A percentile compares a stretch with the other conserved stretches of the same genome.
Conservation (phyloP, 37 sponge, comb jelly and placozoan species). For the Aphrocallistes beatrix region DNA sequence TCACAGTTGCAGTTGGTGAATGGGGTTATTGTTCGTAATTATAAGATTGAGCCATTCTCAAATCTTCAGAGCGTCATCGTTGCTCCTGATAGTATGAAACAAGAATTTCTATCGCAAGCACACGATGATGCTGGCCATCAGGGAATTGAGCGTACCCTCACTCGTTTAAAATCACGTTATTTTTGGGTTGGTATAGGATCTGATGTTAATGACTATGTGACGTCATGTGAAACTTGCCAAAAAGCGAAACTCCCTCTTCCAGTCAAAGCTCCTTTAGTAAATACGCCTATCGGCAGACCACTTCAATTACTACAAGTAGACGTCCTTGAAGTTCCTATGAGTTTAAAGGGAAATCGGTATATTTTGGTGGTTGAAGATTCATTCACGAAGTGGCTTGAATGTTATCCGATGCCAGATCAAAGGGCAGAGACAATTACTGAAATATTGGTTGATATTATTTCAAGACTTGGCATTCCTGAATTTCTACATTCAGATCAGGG, state of each 20-base stretch:
- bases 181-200: constrained; percentile 1
- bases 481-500: constrained; percentile 49
- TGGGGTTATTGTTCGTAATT: constrained; percentile 35
- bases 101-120: not conserved
- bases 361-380: constrained; percentile 31
- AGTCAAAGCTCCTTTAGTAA: constrained; percentile 13
- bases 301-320: constrained; percentile 39
- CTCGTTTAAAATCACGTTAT: not conserved
- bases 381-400: constrained; percentile 45
- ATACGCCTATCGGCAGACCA: constrained; percentile 12
- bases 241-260: not conserved
- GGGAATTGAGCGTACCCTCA: constrained; percentile 2
- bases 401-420: constrained; percentile 40
- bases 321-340: constrained; percentile 32
- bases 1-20: constrained; percentile 22
- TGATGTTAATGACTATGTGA: not conserved
- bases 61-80: not conserved
- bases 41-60: constrained; percentile 1
- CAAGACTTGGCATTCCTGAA: constrained; percentile 20
- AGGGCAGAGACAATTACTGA: constrained; percentile 23
- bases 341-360: constrained; percentile 32
- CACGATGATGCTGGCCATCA: constrained; percentile 25
- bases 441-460: constrained; percentile 28
- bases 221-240: not conserved
- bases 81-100: not conserved